Evolutionary conservation across 1,140 invertebrate genomes (phyloP).

Genomic region (Charaxes varanes): DNA sequence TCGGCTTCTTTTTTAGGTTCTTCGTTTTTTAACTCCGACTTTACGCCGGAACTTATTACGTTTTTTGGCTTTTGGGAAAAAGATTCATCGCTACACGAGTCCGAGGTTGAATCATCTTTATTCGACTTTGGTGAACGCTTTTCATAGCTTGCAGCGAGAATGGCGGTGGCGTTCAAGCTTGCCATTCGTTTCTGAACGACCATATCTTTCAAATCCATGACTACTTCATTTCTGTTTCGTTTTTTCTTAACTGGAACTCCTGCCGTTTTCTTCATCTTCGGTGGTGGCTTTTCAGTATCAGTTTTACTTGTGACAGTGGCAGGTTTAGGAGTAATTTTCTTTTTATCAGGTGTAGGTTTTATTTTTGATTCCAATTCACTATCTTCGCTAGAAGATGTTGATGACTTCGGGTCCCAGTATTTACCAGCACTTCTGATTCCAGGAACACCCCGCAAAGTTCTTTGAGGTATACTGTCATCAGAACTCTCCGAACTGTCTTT

Average conservation of each 20-base stretch:
- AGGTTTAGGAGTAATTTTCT: constrained; percentile 48
- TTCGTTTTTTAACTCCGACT: constrained; percentile 73
- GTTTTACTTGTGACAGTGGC: constrained; percentile 65
- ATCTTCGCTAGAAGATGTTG: constrained; percentile 75
- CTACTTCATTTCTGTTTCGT: constrained; percentile 77
- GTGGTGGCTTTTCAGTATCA: constrained; percentile 50
- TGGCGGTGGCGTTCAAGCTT: constrained; percentile 93
- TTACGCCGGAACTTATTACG: constrained; percentile 60
- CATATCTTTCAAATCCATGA: constrained; percentile 91
- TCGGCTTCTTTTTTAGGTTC: constrained; percentile 74
- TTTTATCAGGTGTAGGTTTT: constrained; percentile 48
- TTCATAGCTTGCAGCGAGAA: constrained; percentile 93
- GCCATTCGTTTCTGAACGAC: constrained; percentile 94
- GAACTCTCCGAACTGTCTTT: constrained; percentile 67
- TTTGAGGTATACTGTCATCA: constrained; percentile 66
- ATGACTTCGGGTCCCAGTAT: constrained; percentile 86
- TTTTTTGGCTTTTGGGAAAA: constrained; percentile 68
- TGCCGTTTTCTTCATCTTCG: constrained; percentile 60
- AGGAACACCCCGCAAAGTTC: constrained; percentile 81
- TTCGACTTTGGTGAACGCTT: constrained; percentile 78
- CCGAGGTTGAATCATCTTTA: constrained; percentile 72
- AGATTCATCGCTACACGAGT: constrained; percentile 73
- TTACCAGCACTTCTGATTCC: constrained; percentile 85
- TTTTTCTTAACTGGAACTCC: constrained; percentile 61
- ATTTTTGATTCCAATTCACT: constrained; percentile 67